Base-by-base conservation (phyloP, 2,113 vertebrate genomes). In the Sinosuthora webbiana region DNA sequence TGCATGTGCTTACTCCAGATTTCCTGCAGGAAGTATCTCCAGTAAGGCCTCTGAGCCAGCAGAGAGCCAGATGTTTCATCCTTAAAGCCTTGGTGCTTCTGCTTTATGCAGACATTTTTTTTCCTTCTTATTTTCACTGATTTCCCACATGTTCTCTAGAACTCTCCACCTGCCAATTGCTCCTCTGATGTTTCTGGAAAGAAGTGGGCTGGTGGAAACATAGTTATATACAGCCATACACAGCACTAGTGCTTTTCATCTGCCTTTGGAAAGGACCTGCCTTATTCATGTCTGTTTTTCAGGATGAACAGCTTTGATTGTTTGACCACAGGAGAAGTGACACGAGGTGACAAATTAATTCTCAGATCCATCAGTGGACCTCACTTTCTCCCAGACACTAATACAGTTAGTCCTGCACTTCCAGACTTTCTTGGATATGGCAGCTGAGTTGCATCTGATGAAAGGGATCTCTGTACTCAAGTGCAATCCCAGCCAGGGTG, bases 1-100 rank as follows among this genome's bases (percentile, higher is more conserved):
- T 92, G 60, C 63, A 71, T 89, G 55, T 83, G 52, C 52, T 90
- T 77, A 74, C 56, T 84, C 59, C 77, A 56, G 56, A 84, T 93
- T 89, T 95, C 87, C 87, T 95, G 67, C 64, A 92, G 95, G 87
- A 97, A 95, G 75, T 53, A 77, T 75, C 42, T 78, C n/a, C 74
- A 86, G 56, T 50, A 83, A 95, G 75, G 73, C 65, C 35, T 93
- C 90, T 87, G 56, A 77, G 60, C 55, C 70, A 87, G 49, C 3
- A 5, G 63, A 92, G 49, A 80, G 59, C 69, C 81, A 93, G 75
- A 92, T 96, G 90, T 94, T 96, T 62, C 49, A 67, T 42, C 31
- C 50, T 47, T 64, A 45, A 45, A 90, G 64, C 39, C 59, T 68
- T 80, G 63, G 35, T 75, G 62, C 55, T 87, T 22, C 30, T 93